Evolutionary conservation across 92 coral and sea anemone genomes (phyloP), one percentile per base, ranked within the genome.

Genomic region (Actinernus sp.): DNA sequence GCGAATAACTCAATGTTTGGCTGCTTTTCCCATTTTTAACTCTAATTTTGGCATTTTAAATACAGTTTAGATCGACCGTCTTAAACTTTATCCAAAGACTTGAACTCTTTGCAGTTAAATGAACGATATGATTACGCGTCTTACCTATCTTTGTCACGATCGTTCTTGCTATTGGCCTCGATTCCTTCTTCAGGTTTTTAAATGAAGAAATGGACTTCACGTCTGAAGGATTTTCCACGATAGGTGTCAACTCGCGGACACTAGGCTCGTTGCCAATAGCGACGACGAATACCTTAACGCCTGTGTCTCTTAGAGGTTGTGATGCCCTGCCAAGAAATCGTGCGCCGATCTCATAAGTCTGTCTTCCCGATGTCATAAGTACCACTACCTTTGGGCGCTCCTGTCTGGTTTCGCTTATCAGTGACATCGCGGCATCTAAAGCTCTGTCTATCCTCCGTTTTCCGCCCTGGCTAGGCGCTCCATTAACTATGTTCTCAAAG

Each of bases 391-490:
- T 89, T 0, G 85, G 82, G 1, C 27, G 64, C 23, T 52, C 78
- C 1, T 73, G 57, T 9, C 79, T 68, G 1, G 88, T 51, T 43
- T 79, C 79, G 31, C 46, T 49, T 40, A 90, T 53, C 28, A 90
- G 73, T 16, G 37, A 46, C 40, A 60, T 63, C 4, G 97, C 98
- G 8, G 79, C 82, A 20, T 79, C 74, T 49, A 93, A 50, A 9
- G 97, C 98, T 47, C 56, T 49, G 48, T 86, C 91, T 44, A 81
- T 82, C 25, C 88, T 70, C 22, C 93, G 53, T 27, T 49, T 52
- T n/a, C 97, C 93, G 54, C 97, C 98, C 16, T 77, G 70, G 49
- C 65, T 63, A 22, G 38, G 38, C n/a, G 90, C 55, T 3, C 65
- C 21, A 41, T 72, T 78, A 37, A 93, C 46, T 17, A 61, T 67